These are phyloP conservation scores for Dasyprocta punctata DNA, from an alignment of 2,113 vertebrate species.

Conservation along the genomic window DNA sequence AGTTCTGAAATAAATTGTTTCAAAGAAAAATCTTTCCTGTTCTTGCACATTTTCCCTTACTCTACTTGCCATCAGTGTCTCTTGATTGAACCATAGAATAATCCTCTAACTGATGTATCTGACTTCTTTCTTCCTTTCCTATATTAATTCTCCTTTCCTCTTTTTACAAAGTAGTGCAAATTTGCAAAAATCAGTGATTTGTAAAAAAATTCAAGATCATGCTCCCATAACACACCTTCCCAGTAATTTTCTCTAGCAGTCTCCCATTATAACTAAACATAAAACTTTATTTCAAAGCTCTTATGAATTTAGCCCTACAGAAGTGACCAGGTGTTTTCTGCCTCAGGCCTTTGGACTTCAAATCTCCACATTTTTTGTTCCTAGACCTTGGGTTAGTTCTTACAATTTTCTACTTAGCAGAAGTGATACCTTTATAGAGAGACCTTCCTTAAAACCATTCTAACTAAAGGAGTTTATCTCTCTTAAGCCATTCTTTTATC, in stretches of 20 bases:
- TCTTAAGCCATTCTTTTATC: neutral
- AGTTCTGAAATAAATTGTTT: neutral
- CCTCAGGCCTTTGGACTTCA: neutral
- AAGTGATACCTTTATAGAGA: neutral
- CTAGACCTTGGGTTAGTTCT: neutral
- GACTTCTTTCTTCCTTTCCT: neutral
- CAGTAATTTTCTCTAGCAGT: neutral
- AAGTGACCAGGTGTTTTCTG: neutral
- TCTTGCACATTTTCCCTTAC: neutral
- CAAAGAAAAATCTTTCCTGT: neutral
- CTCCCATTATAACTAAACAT: neutral
- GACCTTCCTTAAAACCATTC: neutral
- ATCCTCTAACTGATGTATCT: neutral
- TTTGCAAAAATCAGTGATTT: neutral
- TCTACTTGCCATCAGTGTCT: neutral
- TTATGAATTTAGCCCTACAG: neutral
- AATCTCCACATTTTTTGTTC: neutral
- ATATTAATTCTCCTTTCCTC: neutral
- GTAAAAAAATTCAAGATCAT: neutral
- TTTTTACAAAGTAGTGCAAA: neutral
- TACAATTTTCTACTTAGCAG: conserved; percentile 1
- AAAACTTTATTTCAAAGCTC: neutral
- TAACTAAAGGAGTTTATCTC: neutral
- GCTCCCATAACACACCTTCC: neutral
- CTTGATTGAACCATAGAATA: neutral